Evolutionary conservation across 2,113 vertebrate genomes (phyloP).

Genomic region (Oryzias woworae): DNA sequence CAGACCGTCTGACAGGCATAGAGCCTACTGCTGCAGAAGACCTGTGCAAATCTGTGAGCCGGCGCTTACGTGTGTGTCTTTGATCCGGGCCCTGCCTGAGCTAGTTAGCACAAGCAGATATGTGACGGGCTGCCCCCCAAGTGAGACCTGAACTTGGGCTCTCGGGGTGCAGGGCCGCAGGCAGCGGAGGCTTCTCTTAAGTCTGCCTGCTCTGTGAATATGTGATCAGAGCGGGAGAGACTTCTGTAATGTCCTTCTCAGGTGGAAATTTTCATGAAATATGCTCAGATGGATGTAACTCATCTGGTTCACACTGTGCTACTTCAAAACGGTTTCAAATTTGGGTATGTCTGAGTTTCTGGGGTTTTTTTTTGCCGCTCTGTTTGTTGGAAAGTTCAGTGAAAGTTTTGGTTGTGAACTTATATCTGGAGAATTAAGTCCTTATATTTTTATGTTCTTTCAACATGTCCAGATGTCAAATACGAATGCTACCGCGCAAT

Average conservation of each 20-base stretch:
- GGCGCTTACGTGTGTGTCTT: conserved; percentile 12
- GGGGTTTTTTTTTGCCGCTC: too few relatives aligned
- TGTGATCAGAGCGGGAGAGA: conserved; percentile 37
- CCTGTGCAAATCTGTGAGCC: conserved; percentile 15
- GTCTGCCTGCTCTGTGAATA: conserved; percentile 46
- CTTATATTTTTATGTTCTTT: too few relatives aligned
- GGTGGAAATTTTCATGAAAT: conserved; percentile 28
- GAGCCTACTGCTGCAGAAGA: conserved; percentile 37
- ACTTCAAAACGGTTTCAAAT: conserved; percentile 1
- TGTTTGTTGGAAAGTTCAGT: too few relatives aligned
- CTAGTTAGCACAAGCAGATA: conserved; percentile 49
- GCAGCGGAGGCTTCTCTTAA: conserved; percentile 45
- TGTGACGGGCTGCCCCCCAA: conserved; percentile 61
- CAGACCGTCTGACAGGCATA: conserved; percentile 59
- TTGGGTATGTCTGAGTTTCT: neutral
- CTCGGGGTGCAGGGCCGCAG: conserved; percentile 41
- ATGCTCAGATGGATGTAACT: conserved; percentile 3
- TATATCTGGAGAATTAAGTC: too few relatives aligned
- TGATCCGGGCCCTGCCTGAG: conserved; percentile 36
- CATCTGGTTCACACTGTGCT: neutral
- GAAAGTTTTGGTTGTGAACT: too few relatives aligned
- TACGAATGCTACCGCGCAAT: too few relatives aligned
- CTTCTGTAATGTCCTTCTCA: conserved; percentile 9
- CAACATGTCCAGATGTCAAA: too few relatives aligned
- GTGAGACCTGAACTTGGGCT: conserved; percentile 65